Evolutionary conservation across 1,140 invertebrate species (phyloP).

Genomic region (Thaumatotibia leucotreta): DNA sequence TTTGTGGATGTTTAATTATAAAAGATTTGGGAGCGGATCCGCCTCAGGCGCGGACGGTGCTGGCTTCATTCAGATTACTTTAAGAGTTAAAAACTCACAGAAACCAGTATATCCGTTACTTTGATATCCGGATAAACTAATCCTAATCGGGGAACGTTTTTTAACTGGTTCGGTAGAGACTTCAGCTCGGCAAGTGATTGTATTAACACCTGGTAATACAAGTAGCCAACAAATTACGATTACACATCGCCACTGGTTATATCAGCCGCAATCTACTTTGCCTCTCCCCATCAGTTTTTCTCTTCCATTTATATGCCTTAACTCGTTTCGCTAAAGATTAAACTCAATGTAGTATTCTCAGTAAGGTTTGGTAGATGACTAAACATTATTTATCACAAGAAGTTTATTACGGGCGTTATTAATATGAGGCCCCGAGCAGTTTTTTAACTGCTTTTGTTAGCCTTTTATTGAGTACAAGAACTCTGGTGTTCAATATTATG

Average conservation of each 20-base stretch:
- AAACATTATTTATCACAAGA: constrained; percentile 23
- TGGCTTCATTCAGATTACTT: neutral
- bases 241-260: constrained; percentile 37
- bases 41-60: neutral
- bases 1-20: neutral
- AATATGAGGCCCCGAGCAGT: constrained; percentile 12
- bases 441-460: constrained; percentile 37
- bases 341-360: neutral
- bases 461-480: constrained; percentile 43
- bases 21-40: neutral
- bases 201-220: constrained; percentile 42
- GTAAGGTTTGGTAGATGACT: neutral
- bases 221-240: constrained; percentile 66
- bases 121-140: neutral
- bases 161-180: neutral
- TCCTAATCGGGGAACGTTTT: neutral
- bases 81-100: neutral
- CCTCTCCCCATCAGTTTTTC: neutral
- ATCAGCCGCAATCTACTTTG: neutral
- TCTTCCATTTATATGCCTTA: neutral
- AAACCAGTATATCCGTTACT: neutral
- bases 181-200: neutral
- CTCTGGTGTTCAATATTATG: constrained; percentile 24
- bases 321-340: neutral
- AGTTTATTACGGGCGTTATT: constrained; percentile 46